Base-by-base conservation (phyloP, 2,797 vertebrate genomes). In the Intellagama lesueurii region DNA sequence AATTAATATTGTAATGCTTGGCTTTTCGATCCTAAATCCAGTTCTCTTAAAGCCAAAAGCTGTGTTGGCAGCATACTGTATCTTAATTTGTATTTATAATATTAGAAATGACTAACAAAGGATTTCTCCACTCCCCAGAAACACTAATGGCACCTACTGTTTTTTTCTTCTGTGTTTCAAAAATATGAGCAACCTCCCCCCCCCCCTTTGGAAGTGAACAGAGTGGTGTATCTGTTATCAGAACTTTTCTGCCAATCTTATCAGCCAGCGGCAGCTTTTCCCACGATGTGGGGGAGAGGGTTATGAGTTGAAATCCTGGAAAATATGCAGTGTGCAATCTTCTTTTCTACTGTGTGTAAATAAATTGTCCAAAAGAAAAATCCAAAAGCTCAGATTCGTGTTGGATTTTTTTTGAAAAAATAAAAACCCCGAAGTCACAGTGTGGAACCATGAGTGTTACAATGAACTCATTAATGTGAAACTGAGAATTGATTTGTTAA, bases 181-280 rank as follows among this genome's bases (percentile, higher is more conserved):
- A 80, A 83, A 47, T 73, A 47, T 0, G 0, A 82, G 56, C 60
- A 69, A 84, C 85, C 76, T 24, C 26, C 72, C 35, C 70, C 5
- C 40, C n/a, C 69, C 85, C 44, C 70, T 66, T 60, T 75, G 78
- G 22, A 86, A 86, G 49, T 72, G 5, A 85, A 68, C 81, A 80
- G 80, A 92, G 83, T 92, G 68, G 81, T 91, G 91, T 92, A 84
- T 86, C 89, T 89, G 64, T 89, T 93, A 90, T 49, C 94, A 90
- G 76, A 73, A 47, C 90, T 90, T 86, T 81, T 40, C 83, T 90
- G 90, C 90, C 93, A 93, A 93, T 91, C 91, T 89, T 91, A 86
- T 78, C 94, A 0, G 0, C 94, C 94, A 0, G 0, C 94, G 94
- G 91, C 91, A 93, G 92, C 79, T 91, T 89, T 94, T 89, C 0